A percentile compares a stretch with the other conserved stretches of the same genome.
Conservation (phyloP, 2,797 vertebrate species). For the Pitangus sulphuratus region DNA sequence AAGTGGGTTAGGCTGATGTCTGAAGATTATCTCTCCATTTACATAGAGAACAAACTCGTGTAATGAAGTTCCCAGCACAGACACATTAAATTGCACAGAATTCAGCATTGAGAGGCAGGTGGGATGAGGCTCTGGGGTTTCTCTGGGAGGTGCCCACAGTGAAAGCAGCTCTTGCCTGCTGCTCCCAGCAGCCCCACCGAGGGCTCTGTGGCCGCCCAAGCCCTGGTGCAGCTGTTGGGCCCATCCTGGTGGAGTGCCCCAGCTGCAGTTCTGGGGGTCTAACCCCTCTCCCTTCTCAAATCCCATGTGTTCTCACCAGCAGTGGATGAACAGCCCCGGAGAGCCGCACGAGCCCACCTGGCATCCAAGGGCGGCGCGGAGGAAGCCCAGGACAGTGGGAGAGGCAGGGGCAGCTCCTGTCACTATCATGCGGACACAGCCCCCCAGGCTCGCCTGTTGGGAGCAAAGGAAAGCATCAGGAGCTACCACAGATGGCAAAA, state of each 20-base stretch:
- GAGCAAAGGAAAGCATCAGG: neutral
- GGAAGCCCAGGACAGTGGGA: conserved; percentile 90
- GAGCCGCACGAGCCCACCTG: conserved; percentile 79
- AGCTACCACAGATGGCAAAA: neutral
- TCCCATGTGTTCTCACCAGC: fast-evolving
- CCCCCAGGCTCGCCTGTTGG: conserved; percentile 89
- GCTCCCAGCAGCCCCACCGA: neutral
- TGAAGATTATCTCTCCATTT: neutral
- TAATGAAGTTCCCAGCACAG: neutral
- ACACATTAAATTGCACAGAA: neutral
- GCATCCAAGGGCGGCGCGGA: conserved; percentile 90
- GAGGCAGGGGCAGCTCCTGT: conserved; percentile 95
- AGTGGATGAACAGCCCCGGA: fast-evolving
- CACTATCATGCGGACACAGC: conserved; percentile 93
- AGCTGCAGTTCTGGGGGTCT: neutral
- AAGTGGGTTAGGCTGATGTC: neutral
- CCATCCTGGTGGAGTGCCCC: neutral
- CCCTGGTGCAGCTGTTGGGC: neutral
- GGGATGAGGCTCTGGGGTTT: neutral
- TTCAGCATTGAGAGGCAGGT: neutral
- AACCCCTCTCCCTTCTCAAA: no score
- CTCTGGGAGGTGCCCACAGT: neutral
- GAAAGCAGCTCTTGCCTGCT: neutral
- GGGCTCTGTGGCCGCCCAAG: neutral
- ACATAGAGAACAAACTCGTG: fast-evolving